Base-by-base conservation (phyloP, 1,140 invertebrate species). In the Rhynchophorus ferrugineus region DNA sequence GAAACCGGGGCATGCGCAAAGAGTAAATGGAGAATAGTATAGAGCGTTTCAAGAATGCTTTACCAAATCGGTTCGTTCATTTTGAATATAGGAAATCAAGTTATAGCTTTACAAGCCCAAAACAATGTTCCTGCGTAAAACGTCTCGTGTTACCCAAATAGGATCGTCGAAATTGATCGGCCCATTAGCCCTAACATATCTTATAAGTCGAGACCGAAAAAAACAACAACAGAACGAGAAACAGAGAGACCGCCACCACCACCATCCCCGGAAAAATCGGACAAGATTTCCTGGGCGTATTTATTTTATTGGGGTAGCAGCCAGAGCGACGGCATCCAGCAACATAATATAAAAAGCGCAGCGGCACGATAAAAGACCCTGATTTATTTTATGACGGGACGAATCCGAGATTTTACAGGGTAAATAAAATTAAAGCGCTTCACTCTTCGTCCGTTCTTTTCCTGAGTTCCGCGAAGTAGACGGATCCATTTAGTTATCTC, bases 351-450 rank as follows among this genome's bases (percentile, higher is more conserved):
- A 52, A 52, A 52, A 52, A 52, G 49, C 49, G 35, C 36, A 52
- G 43, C 37, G 41, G 33, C 39, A 52, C 49, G 49, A 52, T 52
- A 52, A 52, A 52, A 29, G 49, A 45, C 36, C 42, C 49, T 52
- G 49, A 52, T 52, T 52, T 52, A 52, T 52, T 52, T 52, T 52
- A 52, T 52, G 49, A 52, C 42, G 37, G 44, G 35, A 38, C 39
- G 42, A 52, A 52, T 52, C 49, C 49, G 49, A 44, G 49, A 52
- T 52, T 52, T 52, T 52, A 52, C 49, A 52, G 49, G 49, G 49
- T 52, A 52, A 52, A 52, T 52, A 52, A 52, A 52, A 52, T 52
- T 52, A 52, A 52, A 52, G 49, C 42, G 35, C 49, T 45, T 34
- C 45, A n/a, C n/a, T n/a, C n/a, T n/a, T n/a, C n/a, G n/a, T n/a